Evolutionary conservation across 2,113 vertebrate genomes (phyloP).

Genomic region (Oncorhynchus mykiss): DNA sequence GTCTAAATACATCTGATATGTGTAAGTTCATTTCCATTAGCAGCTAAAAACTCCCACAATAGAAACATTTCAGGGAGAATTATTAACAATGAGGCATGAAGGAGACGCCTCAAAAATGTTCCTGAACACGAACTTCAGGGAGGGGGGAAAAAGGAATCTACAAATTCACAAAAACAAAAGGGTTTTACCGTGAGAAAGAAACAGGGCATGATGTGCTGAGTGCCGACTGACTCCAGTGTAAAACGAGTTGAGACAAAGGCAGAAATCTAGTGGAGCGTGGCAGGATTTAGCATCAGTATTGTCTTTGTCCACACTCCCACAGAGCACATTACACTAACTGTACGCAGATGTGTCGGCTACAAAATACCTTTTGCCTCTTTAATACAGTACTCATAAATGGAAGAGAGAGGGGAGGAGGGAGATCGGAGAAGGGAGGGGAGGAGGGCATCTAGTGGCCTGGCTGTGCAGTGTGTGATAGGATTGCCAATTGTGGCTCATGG

Average conservation of each 20-base stretch:
- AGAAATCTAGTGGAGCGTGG: conserved; percentile 49
- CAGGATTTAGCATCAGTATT: conserved; percentile 55
- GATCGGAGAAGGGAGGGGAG: conserved; percentile 10
- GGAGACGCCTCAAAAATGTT: neutral
- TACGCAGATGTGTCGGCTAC: conserved; percentile 54
- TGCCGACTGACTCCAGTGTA: conserved; percentile 45
- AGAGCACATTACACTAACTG: conserved; percentile 45
- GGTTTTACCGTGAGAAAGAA: neutral
- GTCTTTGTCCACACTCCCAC: conserved; percentile 53
- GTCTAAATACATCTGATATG: conserved; percentile 37
- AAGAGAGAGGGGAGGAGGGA: conserved; percentile 5
- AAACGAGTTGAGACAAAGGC: conserved; percentile 54
- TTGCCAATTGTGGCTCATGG: neutral
- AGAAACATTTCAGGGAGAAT: conserved; percentile 13
- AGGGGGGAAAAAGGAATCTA: no score
- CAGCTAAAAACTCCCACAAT: conserved; percentile 42
- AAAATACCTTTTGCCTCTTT: conserved; percentile 51
- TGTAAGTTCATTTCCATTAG: conserved; percentile 34
- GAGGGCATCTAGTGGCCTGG: neutral
- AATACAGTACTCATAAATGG: conserved; percentile 36
- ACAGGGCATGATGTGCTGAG: conserved; percentile 41
- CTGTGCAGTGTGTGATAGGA: conserved; percentile 17
- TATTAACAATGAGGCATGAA: conserved; percentile 7
- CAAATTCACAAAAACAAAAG: no score
- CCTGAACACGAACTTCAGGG: neutral